A percentile compares a stretch with the other conserved stretches of the same genome.
Evolutionary conservation across 2,888 invertebrate species (phyloP).

Genomic region (Cosmia trapezina): DNA sequence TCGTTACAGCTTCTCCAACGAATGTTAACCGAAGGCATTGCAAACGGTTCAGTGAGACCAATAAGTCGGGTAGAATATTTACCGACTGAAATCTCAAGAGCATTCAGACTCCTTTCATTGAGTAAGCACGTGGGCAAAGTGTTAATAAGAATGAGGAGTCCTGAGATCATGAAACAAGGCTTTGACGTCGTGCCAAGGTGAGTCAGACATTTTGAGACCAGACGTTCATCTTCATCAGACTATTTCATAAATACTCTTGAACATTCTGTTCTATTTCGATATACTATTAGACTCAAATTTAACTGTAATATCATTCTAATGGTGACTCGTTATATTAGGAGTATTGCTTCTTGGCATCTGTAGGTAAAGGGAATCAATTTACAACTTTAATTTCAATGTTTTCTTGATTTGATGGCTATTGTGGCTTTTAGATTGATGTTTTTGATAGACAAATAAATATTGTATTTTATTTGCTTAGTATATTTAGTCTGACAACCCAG

Average conservation of each 20-base stretch:
- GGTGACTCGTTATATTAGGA: too few relatives aligned
- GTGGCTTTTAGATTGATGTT: not conserved
- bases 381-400: too few relatives aligned
- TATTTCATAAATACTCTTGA: too few relatives aligned
- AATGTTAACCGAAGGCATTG: slow-evolving; percentile 91
- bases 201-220: not conserved
- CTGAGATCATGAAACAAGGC: slow-evolving; percentile 60
- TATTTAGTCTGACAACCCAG: too few relatives aligned
- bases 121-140: slow-evolving; percentile 91
- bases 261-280: too few relatives aligned
- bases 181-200: slow-evolving; percentile 71
- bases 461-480: too few relatives aligned
- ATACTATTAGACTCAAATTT: too few relatives aligned
- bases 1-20: slow-evolving; percentile 83
- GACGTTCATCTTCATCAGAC: too few relatives aligned
- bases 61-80: slow-evolving; percentile 92
- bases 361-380: slow-evolving; percentile 15
- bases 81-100: slow-evolving; percentile 91
- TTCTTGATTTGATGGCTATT: slow-evolving; percentile 24
- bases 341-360: slow-evolving; percentile 7
- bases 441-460: not conserved
- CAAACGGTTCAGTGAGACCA: slow-evolving; percentile 92
- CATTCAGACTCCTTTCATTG: slow-evolving; percentile 91
- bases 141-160: slow-evolving; percentile 70
- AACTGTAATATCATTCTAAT: too few relatives aligned